These are phyloP conservation scores for Hydrotaea diabolus DNA, from an alignment of 2,888 invertebrate species.

Conservation along the genomic window DNA sequence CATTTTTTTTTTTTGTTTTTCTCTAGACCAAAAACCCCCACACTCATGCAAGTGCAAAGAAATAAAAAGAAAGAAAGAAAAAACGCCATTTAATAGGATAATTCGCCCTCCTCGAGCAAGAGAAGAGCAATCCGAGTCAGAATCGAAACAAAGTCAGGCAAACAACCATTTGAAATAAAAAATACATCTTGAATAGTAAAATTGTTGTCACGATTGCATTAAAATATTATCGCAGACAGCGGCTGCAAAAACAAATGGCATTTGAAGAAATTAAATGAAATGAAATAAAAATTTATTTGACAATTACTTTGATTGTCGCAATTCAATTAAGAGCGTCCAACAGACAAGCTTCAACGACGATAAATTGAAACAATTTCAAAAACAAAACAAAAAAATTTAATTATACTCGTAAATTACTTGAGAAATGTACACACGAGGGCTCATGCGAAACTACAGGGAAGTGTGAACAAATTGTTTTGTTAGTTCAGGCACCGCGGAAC, in stretches of 20 bases:
- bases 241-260: background rate
- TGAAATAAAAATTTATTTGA: background rate
- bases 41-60: too few relatives aligned
- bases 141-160: background rate
- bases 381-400: slow-evolving; percentile 1
- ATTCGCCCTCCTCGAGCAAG: too few relatives aligned
- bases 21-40: too few relatives aligned
- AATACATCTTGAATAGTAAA: too few relatives aligned
- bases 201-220: background rate
- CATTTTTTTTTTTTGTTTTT: too few relatives aligned
- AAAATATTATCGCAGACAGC: background rate
- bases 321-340: background rate
- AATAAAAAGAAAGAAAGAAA: too few relatives aligned
- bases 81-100: too few relatives aligned
- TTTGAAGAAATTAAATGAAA: background rate
- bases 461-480: too few relatives aligned
- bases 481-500: too few relatives aligned
- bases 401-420: background rate
- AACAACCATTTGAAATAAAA: background rate
- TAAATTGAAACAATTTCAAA: slow-evolving; percentile 3
- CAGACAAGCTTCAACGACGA: background rate
- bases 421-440: background rate
- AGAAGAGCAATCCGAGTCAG: background rate
- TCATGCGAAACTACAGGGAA: too few relatives aligned
- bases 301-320: slow-evolving; percentile 3